Evolutionary conservation across 2,113 vertebrate genomes (phyloP).

Genomic region (Ahaetulla prasina): DNA sequence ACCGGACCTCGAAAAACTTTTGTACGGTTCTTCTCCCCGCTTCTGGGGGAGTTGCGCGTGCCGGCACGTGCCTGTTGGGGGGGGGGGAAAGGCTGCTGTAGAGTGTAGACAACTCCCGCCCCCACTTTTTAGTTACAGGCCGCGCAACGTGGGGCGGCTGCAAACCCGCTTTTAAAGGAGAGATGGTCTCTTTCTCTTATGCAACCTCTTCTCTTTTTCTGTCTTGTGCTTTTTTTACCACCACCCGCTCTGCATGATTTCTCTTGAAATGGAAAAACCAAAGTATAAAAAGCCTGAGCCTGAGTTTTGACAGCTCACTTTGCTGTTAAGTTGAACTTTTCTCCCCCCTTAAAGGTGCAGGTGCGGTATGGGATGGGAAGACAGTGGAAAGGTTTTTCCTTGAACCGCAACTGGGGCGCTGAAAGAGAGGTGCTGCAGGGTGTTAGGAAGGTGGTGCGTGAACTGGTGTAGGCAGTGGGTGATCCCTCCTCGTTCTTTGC

Average conservation of each 20-base stretch:
- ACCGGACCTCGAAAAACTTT: too few species aligned
- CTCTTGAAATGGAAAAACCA: not conserved
- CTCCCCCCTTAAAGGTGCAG: not conserved
- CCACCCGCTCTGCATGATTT: not conserved
- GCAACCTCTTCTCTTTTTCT: not conserved
- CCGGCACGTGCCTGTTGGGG: not conserved
- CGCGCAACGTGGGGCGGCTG: not conserved
- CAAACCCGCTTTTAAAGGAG: not conserved
- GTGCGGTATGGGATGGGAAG: not conserved
- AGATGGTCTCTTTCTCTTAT: not conserved
- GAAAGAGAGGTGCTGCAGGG: not conserved
- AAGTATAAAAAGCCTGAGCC: not conserved
- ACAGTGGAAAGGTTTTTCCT: not conserved
- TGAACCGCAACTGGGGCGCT: not conserved
- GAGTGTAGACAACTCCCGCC: not conserved
- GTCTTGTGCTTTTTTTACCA: not conserved
- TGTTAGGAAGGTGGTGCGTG: not conserved
- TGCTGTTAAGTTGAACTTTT: not conserved
- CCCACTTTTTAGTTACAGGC: not conserved
- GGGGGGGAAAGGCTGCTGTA: not conserved
- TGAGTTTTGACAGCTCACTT: not conserved
- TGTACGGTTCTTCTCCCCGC: too few species aligned
- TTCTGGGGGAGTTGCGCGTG: not conserved
- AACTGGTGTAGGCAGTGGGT: too few species aligned
- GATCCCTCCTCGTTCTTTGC: not conserved